Base-by-base conservation (phyloP, 1,140 invertebrate genomes). In the Mamestra configurata region DNA sequence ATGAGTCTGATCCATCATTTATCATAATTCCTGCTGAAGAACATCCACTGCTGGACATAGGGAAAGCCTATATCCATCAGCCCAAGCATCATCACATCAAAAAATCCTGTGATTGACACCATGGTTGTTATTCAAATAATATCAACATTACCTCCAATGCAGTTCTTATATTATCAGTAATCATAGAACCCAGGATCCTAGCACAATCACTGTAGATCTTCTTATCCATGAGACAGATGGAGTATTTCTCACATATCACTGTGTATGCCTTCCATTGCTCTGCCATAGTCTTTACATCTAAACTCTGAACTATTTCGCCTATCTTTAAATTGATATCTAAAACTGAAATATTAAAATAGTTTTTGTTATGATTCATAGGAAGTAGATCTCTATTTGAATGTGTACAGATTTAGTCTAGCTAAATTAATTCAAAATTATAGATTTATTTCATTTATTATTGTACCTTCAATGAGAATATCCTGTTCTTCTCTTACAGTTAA, bases 251-350 rank as follows among this genome's bases (percentile, higher is more conserved):
- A 92, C 90, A 94, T 35, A 94, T 82, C 10, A 83, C 71, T n/a
- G 81, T 89, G 73, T 86, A 91, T 0, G 88, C 90, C 80, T 94
- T 94, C 91, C 92, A 94, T 59, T 94, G 93, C 49, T 93, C 93
- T 0, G 93, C 92, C 90, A 94, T 93, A 4, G 93, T 93, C 68
- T 94, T 94, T 8, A 94, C 86, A 85, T 94, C 93, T 27, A 94
- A 73, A 24, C 72, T 78, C 72, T 94, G 87, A 3, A 91, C 93
- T 46, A 93, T 83, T 71, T 92, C 88, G 46, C 91, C 88, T 72
- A 94, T 93, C 76, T 88, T 85, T 72, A 94, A 82, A 77, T 93
- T 94, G 7, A 94, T 91, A 22, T 93, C 80, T 61, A 94, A 78
- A 31, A 89, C 93, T 94, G 72, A 5, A 76, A 76, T 13, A n/a